These are phyloP conservation scores for Rhimphoctona megacephalus DNA, from an alignment of 2,888 invertebrate genomes.

Conservation along the genomic window DNA sequence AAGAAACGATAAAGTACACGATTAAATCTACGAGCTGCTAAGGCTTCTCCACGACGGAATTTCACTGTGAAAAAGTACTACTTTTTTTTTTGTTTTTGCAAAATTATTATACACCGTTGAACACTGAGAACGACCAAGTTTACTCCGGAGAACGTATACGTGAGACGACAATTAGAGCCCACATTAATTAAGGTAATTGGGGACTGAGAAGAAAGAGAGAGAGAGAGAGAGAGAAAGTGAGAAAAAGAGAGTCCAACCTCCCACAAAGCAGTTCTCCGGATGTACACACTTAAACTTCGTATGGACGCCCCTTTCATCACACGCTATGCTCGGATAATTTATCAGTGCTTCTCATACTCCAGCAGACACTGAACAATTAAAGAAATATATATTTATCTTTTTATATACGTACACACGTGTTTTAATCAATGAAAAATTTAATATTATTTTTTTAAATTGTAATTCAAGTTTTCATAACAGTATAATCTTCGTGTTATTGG, in stretches of 20 bases:
- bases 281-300: slow-evolving; percentile 79
- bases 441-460: no score
- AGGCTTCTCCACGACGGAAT: background rate
- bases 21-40: slow-evolving; percentile 1
- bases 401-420: background rate
- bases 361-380: slow-evolving; percentile 9
- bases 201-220: slow-evolving; percentile 52
- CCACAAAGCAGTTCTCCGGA: slow-evolving; percentile 78
- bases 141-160: slow-evolving; percentile 33
- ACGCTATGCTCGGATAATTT: background rate
- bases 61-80: background rate
- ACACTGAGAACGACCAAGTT: slow-evolving; percentile 32
- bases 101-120: slow-evolving; percentile 18
- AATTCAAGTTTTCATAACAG: background rate
- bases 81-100: background rate
- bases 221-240: slow-evolving; percentile 43
- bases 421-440: no score
- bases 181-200: slow-evolving; percentile 81
- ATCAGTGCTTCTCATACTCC: background rate
- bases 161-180: slow-evolving; percentile 77
- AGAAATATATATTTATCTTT: background rate
- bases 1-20: slow-evolving; percentile 16
- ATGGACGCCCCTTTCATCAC: slow-evolving; percentile 27
- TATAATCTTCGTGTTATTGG: background rate
- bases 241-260: slow-evolving; percentile 70